A percentile compares a stretch with the other conserved stretches of the same genome.
Conservation (phyloP, 2,888 invertebrate species). For the Watsonalla cultraria region DNA sequence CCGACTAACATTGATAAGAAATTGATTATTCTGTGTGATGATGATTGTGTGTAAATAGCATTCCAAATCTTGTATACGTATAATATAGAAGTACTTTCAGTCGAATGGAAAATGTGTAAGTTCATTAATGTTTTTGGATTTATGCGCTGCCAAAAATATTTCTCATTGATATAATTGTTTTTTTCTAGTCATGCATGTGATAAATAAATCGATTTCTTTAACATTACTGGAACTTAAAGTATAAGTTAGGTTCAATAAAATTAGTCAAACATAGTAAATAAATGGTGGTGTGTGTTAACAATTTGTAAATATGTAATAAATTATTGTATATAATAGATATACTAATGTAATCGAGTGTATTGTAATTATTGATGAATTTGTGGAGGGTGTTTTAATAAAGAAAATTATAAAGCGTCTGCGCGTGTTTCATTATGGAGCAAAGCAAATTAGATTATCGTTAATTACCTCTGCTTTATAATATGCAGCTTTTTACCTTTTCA, state of each 20-base stretch:
- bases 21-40: conserved; percentile 49
- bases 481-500: too few relatives aligned
- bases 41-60: conserved; percentile 58
- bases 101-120: neutral
- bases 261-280: neutral
- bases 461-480: too few relatives aligned
- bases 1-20: conserved; percentile 15
- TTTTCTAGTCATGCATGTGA: conserved; percentile 1
- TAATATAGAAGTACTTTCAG: conserved; percentile 41
- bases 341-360: conserved; percentile 61
- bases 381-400: conserved; percentile 77
- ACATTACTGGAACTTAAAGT: neutral
- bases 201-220: neutral
- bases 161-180: neutral
- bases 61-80: conserved; percentile 61
- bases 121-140: neutral
- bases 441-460: neutral
- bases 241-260: conserved; percentile 10
- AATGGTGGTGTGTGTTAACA: conserved; percentile 23
- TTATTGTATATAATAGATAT: conserved; percentile 54
- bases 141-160: neutral
- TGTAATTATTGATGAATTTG: conserved; percentile 59
- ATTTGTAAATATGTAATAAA: conserved; percentile 50
- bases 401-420: conserved; percentile 48
- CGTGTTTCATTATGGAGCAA: conserved; percentile 14